Base-by-base conservation (phyloP, 2,113 vertebrate genomes). In the Alces alces region DNA sequence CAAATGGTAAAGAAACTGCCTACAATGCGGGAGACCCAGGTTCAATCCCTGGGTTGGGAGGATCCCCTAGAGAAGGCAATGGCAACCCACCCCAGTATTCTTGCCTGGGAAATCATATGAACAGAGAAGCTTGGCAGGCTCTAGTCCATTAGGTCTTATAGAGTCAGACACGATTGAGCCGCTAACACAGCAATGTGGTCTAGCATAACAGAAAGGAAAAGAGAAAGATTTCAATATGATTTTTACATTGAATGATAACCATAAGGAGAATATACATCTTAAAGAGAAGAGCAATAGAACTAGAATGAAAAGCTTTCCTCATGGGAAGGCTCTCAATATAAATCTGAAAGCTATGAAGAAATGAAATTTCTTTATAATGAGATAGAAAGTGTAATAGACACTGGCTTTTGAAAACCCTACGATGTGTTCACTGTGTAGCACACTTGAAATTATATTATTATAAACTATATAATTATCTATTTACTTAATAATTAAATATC, bases 301-400 rank as follows among this genome's bases (percentile, higher is more conserved):
- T 45, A 33, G 7, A 96, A 84, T 80, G 16, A 91, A 97, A 97
- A 86, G 16, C 8, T 89, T 93, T 90, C 33, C 15, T 83, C 30
- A 83, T 58, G 2, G 45, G 7, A 86, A 9, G 7, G 45, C 23
- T 86, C n/a, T 88, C 91, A 95, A 47, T 86, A 73, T 91, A 96
- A 91, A 91, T 89, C 11, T 73, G 9, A 95, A 80, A 86, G 36
- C 45, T 86, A 91, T 73, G 36, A 95, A 47, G 76, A 1, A 47
- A 83, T 87, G 17, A 85, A 9, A 80, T 89, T 86, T 92, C 7
- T 58, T 86, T 89, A 45, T 39, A 96, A 39, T 89, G 5, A 93
- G 97, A 96, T 86, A 92, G 3, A 43, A 94, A 97, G 27, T 87
- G 0, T 93, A 89, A 89, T 76, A 45, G 5, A 30, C 84, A 96